Evolutionary conservation across 2,113 vertebrate genomes (phyloP).

Genomic region (Dromaius novaehollandiae): DNA sequence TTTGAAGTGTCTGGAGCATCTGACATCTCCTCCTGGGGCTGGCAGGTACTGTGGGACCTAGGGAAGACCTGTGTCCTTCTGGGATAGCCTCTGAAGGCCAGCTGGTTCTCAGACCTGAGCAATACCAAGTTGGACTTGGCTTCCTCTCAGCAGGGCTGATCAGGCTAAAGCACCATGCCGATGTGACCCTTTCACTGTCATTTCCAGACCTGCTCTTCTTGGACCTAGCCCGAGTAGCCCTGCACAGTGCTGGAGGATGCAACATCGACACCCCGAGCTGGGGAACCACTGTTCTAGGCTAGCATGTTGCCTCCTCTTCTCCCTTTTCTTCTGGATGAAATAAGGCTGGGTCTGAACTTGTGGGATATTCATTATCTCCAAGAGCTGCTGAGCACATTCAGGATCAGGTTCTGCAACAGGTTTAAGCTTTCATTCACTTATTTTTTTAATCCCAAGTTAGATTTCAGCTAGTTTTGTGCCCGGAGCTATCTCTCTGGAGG

Average conservation of each 20-base stretch:
- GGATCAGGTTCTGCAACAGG: not conserved
- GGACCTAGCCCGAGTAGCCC: not conserved
- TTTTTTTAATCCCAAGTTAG: not conserved
- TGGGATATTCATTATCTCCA: not conserved
- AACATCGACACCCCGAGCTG: not conserved
- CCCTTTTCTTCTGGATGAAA: not conserved
- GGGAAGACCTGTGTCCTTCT: not conserved
- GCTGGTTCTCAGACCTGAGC: not conserved
- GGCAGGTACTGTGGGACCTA: accelerated
- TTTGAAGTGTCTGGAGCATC: not conserved
- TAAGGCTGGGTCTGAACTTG: not conserved
- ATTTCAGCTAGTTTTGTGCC: not conserved
- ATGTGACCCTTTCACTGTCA: not conserved
- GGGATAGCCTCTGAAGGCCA: not conserved
- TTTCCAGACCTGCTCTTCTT: not conserved
- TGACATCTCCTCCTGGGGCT: not conserved
- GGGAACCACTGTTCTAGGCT: not conserved
- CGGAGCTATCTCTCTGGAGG: not conserved
- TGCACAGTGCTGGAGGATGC: not conserved
- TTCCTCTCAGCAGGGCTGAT: not conserved
- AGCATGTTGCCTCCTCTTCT: not conserved
- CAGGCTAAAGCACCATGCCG: not conserved
- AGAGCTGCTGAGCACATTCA: not conserved
- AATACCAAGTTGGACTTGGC: no score
- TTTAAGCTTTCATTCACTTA: not conserved